Conservation (phyloP, 2,797 vertebrate genomes). For the Catharus ustulatus region DNA sequence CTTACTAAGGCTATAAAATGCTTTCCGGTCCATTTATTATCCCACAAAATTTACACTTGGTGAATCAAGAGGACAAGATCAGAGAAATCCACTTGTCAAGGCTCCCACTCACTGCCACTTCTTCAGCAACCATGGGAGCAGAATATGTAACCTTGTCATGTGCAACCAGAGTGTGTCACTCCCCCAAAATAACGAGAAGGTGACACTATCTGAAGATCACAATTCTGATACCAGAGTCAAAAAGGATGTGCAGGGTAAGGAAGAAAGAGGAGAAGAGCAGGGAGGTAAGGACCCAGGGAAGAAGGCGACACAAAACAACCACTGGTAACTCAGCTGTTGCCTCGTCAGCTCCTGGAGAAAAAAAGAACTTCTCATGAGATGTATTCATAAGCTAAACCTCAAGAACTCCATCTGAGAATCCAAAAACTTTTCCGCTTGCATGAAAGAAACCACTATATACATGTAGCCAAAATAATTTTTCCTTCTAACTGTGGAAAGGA, state of each 20-base stretch:
- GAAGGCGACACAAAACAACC: background rate
- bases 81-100: background rate
- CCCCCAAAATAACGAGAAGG: background rate
- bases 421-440: background rate
- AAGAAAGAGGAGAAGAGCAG: background rate
- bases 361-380: conserved; percentile 9
- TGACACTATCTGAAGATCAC: background rate
- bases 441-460: conserved; percentile 42
- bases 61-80: background rate
- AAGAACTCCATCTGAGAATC: conserved; percentile 32
- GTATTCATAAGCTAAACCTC: conserved; percentile 56
- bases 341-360: background rate
- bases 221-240: background rate
- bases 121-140: background rate
- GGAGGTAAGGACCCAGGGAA: fast-evolving
- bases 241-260: background rate
- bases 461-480: background rate
- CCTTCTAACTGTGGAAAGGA: background rate
- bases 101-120: background rate
- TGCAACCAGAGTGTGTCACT: background rate
- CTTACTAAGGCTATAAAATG: background rate
- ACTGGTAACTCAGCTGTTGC: background rate
- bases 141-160: background rate
- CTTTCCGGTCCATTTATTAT: background rate
- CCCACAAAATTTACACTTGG: background rate